Conservation (phyloP, 2,797 vertebrate species). For the Mastacembelus armatus region DNA sequence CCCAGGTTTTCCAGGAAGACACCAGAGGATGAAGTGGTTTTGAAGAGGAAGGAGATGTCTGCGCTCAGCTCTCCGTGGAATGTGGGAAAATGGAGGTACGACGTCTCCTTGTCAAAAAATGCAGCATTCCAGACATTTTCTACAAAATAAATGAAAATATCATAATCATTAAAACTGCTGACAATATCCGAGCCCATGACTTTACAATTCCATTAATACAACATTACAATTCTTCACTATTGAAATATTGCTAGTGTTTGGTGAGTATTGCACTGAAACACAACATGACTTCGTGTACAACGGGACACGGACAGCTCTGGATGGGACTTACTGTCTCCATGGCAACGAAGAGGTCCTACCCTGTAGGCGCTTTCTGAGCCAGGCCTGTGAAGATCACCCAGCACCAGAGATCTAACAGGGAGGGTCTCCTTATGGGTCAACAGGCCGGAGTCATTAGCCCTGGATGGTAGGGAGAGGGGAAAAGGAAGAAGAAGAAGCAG, state of each 20-base stretch:
- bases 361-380: constrained; percentile 90
- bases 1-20: constrained; percentile 96
- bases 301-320: neutral
- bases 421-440: constrained; percentile 92
- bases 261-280: neutral
- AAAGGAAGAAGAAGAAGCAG: neutral
- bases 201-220: neutral
- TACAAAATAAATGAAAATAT: constrained; percentile 36
- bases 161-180: neutral
- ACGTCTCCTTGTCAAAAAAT: constrained; percentile 91
- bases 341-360: constrained; percentile 91
- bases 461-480: constrained; percentile 50
- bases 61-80: constrained; percentile 93
- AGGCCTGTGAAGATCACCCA: constrained; percentile 87
- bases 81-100: constrained; percentile 95
- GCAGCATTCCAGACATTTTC: constrained; percentile 93
- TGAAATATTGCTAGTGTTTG: neutral
- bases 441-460: constrained; percentile 90
- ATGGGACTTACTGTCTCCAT: constrained; percentile 91
- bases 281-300: too few relatives aligned
- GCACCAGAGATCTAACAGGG: constrained; percentile 89
- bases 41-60: constrained; percentile 95
- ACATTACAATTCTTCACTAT: too few relatives aligned
- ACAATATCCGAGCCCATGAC: neutral
- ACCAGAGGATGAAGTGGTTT: constrained; percentile 91